Evolutionary conservation across 30 jellyfish, hydroid and myxozoan species (phyloP), one percentile per base, ranked within the genome.

Genomic region (Catostylus mosaicus): DNA sequence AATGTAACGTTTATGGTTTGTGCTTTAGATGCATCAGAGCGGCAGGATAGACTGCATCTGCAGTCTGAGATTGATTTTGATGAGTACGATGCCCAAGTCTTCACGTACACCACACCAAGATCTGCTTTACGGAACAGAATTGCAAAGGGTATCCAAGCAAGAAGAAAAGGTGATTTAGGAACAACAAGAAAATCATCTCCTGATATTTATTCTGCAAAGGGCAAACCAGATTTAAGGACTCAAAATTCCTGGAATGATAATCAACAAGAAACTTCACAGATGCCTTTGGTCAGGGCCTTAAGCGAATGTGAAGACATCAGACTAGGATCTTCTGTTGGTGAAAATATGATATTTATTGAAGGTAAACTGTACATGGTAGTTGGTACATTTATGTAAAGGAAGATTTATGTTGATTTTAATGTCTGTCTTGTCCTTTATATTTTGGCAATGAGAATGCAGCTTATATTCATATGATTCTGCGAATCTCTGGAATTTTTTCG

Each of bases 71-170:
- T 86, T 12, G 98, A 92, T 45, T 85, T 59, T 48, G 98, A 90
- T 62, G 95, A 86, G 30, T 92, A 74, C 59, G 98, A 92, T 52
- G 94, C 95, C 20, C 87, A 75, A 26, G 98, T 92, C 4, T 92
- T 92, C 66, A 65, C 88, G 12, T 92, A 85, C 64, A 60, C 95
- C 43, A 75, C 95, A 18, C 92, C 92, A 16, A 70, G 86, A 18
- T 65, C 86, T 22, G 52, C 65, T 3, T 46, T 69, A 43, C 79
- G 82, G 2, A 82, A 72, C 32, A 23, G 78, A 32, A 3, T 82
- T 26, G 40, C 80, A 20, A 57, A 54, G 51, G 83, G 80, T 16
- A 32, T 72, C 31, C 85, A 82, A 27, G 62, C 50, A 57, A 65
- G 64, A 46, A 24, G 86, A 26, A 82, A 70, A 36, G 73, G 80